Percentiles rank a stretch among this genome's conserved stretches.
These are phyloP conservation scores for Falco cherrug DNA, from an alignment of 2,797 vertebrate species.

Conservation along the genomic window DNA sequence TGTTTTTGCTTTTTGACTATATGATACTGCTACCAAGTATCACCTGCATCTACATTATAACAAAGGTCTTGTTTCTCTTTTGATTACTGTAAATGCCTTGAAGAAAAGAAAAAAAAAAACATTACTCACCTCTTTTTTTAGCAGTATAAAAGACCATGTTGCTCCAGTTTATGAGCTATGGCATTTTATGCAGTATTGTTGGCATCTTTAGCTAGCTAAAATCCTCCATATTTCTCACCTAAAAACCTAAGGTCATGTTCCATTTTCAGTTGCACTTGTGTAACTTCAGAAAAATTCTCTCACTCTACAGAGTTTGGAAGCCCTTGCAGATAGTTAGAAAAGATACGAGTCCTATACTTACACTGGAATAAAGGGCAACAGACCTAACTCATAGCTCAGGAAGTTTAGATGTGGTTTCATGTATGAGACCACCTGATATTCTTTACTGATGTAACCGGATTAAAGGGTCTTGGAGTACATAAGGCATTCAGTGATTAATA, in stretches of 20 bases:
- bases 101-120: background rate
- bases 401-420: background rate
- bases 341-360: background rate
- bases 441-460: background rate
- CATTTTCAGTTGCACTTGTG: background rate
- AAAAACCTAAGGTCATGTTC: background rate
- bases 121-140: background rate
- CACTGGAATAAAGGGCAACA: background rate
- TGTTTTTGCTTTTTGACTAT: background rate
- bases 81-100: conserved; percentile 44
- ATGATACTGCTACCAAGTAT: conserved; percentile 40
- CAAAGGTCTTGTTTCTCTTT: conserved; percentile 55
- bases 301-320: background rate
- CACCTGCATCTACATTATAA: conserved; percentile 32
- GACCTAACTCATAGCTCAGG: background rate
- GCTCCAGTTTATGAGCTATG: conserved; percentile 3
- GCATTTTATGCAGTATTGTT: background rate
- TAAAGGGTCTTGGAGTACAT: background rate
- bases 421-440: background rate
- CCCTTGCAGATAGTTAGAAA: background rate
- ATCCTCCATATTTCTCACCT: background rate
- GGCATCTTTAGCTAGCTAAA: background rate
- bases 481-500: background rate
- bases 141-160: background rate
- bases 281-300: background rate